These are phyloP conservation scores for Haplochromis vanheusdeni DNA, from an alignment of 2,113 vertebrate genomes.

Conservation along the genomic window DNA sequence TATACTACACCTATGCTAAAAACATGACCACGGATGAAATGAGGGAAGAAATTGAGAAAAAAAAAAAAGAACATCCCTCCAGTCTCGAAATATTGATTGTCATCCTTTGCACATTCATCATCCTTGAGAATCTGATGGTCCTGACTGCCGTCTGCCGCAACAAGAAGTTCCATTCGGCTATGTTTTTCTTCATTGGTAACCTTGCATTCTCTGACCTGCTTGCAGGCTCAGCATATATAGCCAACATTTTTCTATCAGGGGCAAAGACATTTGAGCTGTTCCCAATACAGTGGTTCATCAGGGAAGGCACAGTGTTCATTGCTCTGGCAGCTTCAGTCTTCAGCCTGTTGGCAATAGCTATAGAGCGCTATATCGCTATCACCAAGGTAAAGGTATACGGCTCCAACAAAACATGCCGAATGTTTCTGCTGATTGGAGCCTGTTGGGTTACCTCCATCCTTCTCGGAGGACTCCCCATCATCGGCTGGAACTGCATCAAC, in stretches of 20 bases:
- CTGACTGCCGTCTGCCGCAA: constrained; percentile 85
- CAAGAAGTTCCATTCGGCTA: constrained; percentile 91
- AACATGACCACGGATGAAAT: constrained; percentile 36
- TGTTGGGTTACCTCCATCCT: constrained; percentile 88
- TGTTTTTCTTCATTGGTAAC: constrained; percentile 96
- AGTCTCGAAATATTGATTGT: constrained; percentile 72
- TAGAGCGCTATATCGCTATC: constrained; percentile 90
- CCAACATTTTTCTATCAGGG: constrained; percentile 85
- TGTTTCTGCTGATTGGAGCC: constrained; percentile 89
- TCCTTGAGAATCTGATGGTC: constrained; percentile 89
- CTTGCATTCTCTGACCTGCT: constrained; percentile 88
- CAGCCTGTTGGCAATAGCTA: constrained; percentile 91
- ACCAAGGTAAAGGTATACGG: constrained; percentile 87
- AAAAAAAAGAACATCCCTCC: not conserved
- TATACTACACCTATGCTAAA: constrained; percentile 83
- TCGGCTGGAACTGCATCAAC: constrained; percentile 94
- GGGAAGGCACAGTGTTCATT: constrained; percentile 91
- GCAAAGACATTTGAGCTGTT: constrained; percentile 73
- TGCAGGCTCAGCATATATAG: constrained; percentile 86
- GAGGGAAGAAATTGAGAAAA: rapidly evolving
- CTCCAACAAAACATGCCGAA: constrained; percentile 82
- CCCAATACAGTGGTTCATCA: constrained; percentile 88
- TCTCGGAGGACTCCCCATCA: constrained; percentile 84
- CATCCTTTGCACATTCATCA: constrained; percentile 82
- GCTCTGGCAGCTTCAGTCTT: constrained; percentile 89